A percentile compares a stretch with the other conserved stretches of the same genome.
Conservation (phyloP, 1,140 invertebrate species). For the Philaenus spumarius region DNA sequence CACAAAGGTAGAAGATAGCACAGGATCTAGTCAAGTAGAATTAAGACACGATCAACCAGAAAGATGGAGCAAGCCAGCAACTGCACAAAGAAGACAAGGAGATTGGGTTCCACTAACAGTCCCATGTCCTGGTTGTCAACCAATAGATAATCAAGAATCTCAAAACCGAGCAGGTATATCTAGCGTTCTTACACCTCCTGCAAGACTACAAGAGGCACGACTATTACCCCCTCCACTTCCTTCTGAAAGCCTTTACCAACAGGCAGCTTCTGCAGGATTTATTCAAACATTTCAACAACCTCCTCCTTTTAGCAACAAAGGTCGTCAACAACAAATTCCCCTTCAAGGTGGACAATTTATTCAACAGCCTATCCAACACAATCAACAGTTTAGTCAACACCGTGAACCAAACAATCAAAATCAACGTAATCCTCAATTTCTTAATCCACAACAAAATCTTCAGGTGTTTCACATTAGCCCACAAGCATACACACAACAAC, state of each 20-base stretch:
- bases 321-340: too few relatives aligned
- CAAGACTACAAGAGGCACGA: conserved; percentile 3
- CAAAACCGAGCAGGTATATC: conserved; percentile 1
- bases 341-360: too few relatives aligned
- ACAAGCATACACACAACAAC: too few relatives aligned
- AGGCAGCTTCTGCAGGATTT: conserved; percentile 9
- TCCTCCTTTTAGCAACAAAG: neutral
- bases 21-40: too few relatives aligned
- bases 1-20: too few relatives aligned
- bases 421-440: too few relatives aligned
- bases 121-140: conserved; percentile 2
- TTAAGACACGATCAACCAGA: conserved; percentile 4
- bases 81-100: conserved; percentile 5
- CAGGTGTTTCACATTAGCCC: too few relatives aligned
- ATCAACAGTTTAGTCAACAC: too few relatives aligned
- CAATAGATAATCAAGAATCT: neutral
- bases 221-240: conserved; percentile 13
- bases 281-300: conserved; percentile 4
- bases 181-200: conserved; percentile 16
- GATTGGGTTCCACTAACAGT: conserved; percentile 25
- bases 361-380: too few relatives aligned
- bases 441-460: too few relatives aligned
- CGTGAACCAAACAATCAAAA: too few relatives aligned
- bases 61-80: conserved; percentile 20
- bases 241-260: neutral